These are phyloP conservation scores for Tortrix viridana DNA, from an alignment of 2,888 invertebrate genomes.

Conservation along the genomic window DNA sequence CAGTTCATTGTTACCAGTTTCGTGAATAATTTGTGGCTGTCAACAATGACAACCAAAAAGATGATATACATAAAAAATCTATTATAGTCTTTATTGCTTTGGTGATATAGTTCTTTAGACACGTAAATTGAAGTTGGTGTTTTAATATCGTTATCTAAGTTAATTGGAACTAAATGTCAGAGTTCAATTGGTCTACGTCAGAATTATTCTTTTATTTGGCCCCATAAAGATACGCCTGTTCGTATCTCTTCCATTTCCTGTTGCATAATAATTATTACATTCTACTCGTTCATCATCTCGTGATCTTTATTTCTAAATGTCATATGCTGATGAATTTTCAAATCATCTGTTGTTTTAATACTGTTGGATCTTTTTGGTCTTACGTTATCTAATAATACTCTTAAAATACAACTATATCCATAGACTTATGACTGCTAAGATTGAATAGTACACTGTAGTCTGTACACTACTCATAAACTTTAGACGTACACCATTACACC, in stretches of 20 bases:
- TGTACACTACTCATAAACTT: too few relatives aligned
- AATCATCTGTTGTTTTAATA: too few relatives aligned
- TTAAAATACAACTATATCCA: too few relatives aligned
- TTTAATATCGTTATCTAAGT: constrained; percentile 19
- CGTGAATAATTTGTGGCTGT: constrained; percentile 22
- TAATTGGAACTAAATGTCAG: constrained; percentile 44
- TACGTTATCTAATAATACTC: too few relatives aligned
- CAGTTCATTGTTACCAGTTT: constrained; percentile 26
- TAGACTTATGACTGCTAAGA: too few relatives aligned
- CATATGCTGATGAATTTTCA: too few relatives aligned
- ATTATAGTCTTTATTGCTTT: constrained; percentile 15
- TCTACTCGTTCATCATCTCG: neutral
- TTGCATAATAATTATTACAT: constrained; percentile 23
- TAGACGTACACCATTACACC: too few relatives aligned
- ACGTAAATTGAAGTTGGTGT: constrained; percentile 6
- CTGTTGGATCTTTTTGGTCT: too few relatives aligned
- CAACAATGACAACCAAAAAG: constrained; percentile 14
- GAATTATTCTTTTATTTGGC: constrained; percentile 29
- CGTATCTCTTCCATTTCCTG: constrained; percentile 32
- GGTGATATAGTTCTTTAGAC: neutral
- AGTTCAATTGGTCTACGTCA: constrained; percentile 51
- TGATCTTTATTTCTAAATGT: too few relatives aligned
- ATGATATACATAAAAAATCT: neutral
- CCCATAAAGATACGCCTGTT: constrained; percentile 3
- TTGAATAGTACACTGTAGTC: too few relatives aligned